Conservation (phyloP, 53 echinoderm and acorn worm genomes). For the Arbacia lixula region DNA sequence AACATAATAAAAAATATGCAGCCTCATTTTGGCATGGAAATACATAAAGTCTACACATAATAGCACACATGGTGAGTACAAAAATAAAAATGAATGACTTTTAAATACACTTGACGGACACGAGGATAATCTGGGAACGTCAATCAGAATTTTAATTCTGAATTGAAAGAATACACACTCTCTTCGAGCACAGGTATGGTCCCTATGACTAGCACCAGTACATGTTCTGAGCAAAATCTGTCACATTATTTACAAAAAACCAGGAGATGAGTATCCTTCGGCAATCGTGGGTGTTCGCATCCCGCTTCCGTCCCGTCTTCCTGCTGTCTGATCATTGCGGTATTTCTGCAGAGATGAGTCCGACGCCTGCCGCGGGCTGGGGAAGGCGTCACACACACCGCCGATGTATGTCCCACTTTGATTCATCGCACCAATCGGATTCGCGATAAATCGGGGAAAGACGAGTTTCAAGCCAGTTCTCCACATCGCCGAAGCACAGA, state of each 20-base stretch:
- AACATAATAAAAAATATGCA: neutral
- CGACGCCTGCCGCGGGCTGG: too few relatives aligned
- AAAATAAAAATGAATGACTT: constrained; percentile 32
- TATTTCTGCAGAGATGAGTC: too few relatives aligned
- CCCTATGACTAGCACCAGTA: constrained; percentile 16
- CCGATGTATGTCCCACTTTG: too few relatives aligned
- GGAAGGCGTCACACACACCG: too few relatives aligned
- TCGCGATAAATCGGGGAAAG: too few relatives aligned
- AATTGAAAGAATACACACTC: constrained; percentile 47
- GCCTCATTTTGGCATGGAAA: neutral
- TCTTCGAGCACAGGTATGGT: neutral
- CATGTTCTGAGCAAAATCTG: constrained; percentile 5
- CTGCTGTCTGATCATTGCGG: too few relatives aligned
- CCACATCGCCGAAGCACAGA: too few relatives aligned
- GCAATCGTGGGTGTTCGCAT: too few relatives aligned
- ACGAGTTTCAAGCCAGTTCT: too few relatives aligned
- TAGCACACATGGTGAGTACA: constrained; percentile 31
- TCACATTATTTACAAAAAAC: constrained; percentile 13
- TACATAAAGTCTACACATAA: neutral
- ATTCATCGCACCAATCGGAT: too few relatives aligned
- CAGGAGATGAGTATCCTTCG: too few relatives aligned
- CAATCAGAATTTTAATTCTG: constrained; percentile 9
- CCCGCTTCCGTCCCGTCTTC: too few relatives aligned
- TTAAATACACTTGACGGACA: constrained; percentile 36
- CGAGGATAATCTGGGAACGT: neutral